Percentiles rank a stretch among this genome's conserved stretches.
These are phyloP conservation scores for Coleophora deauratella DNA, from an alignment of 2,888 invertebrate genomes.

Conservation along the genomic window DNA sequence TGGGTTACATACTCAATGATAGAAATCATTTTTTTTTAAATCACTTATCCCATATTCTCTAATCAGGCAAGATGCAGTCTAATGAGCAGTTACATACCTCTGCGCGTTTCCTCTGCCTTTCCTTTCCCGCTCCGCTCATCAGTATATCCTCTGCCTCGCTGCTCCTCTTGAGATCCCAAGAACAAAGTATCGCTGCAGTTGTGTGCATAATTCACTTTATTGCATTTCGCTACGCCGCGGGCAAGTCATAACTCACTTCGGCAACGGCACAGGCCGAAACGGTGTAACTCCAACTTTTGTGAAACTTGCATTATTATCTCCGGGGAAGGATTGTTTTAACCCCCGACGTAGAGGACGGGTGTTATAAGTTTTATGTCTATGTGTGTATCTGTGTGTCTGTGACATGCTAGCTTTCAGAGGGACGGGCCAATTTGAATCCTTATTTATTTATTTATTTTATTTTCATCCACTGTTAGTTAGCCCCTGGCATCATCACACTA, in stretches of 20 bases:
- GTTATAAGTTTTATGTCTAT: neutral
- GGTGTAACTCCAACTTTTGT: neutral
- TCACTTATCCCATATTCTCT: too few relatives aligned
- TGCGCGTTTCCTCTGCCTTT: too few relatives aligned
- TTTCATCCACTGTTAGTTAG: too few relatives aligned
- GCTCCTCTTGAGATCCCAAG: conserved; percentile 28
- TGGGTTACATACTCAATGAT: too few relatives aligned
- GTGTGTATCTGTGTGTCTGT: neutral
- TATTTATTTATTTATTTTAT: too few relatives aligned
- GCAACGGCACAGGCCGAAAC: neutral
- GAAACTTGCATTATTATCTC: too few relatives aligned
- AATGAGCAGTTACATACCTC: too few relatives aligned
- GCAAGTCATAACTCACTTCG: conserved; percentile 42
- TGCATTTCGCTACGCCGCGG: conserved; percentile 33
- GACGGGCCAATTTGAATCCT: neutral
- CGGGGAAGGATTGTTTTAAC: neutral
- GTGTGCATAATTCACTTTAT: conserved; percentile 70
- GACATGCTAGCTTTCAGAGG: neutral
- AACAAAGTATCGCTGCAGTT: conserved; percentile 66
- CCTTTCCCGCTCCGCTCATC: conserved; percentile 18
- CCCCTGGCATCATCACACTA: too few relatives aligned
- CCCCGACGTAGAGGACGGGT: neutral
- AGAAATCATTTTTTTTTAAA: too few relatives aligned
- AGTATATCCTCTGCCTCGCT: conserved; percentile 8
- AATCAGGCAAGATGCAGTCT: too few relatives aligned